A percentile compares a stretch with the other conserved stretches of the same genome.
These are phyloP conservation scores for Isotomurus palustris DNA, from an alignment of 2,888 invertebrate species.

Conservation along the genomic window DNA sequence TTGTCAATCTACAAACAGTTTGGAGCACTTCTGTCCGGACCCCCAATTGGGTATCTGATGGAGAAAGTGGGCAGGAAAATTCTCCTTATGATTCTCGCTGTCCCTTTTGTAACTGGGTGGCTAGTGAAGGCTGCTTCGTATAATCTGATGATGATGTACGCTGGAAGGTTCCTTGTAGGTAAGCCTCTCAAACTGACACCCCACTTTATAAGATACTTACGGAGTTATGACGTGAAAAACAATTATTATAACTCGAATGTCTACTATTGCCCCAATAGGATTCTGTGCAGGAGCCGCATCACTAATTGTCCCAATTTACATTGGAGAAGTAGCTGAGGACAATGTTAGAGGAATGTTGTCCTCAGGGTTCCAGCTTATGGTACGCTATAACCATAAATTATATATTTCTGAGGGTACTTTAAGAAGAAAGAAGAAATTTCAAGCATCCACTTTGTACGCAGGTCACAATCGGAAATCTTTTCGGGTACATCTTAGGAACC, in stretches of 20 bases:
- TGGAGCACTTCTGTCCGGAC: slow-evolving; percentile 31
- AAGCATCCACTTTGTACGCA: slow-evolving; percentile 81
- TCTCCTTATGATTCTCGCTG: slow-evolving; percentile 24
- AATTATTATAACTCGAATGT: no score
- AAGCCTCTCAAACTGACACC: no score
- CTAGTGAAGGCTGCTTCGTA: slow-evolving; percentile 46
- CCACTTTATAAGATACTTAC: no score
- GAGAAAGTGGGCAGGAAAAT: slow-evolving; percentile 27
- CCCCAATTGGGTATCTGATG: slow-evolving; percentile 27
- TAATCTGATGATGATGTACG: slow-evolving; percentile 50
- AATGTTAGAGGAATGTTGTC: slow-evolving; percentile 75
- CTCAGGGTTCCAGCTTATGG: slow-evolving; percentile 1
- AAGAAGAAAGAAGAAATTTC: no score
- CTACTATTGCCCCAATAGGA: slow-evolving; percentile 66
- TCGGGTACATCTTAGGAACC: slow-evolving; percentile 68
- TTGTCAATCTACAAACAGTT: no score
- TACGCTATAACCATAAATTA: no score
- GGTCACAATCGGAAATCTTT: slow-evolving; percentile 75
- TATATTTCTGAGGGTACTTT: no score
- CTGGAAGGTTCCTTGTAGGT: slow-evolving; percentile 51
- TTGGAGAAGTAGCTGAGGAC: slow-evolving; percentile 75
- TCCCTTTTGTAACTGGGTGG: slow-evolving; percentile 51
- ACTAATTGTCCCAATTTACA: slow-evolving; percentile 76
- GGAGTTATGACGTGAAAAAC: not conserved
- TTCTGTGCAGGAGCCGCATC: slow-evolving; percentile 74